Base-by-base conservation (phyloP, 2,797 vertebrate species). In the Sebastes trivittatus region DNA sequence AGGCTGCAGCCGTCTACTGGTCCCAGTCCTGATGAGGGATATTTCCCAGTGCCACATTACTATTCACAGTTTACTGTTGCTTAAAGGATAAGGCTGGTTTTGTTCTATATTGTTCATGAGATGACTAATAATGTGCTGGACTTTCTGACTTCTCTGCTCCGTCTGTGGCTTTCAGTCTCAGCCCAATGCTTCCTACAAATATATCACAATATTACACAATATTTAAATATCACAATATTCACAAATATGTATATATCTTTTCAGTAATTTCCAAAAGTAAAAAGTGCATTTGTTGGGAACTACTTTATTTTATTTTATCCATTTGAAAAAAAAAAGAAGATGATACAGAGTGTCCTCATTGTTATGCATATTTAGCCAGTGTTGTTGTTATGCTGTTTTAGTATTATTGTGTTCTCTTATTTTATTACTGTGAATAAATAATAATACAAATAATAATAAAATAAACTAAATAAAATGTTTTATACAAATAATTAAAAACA, bases 41-140 rank as follows among this genome's bases (percentile, higher is more conserved):
- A 59, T 55, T 84, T 84, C 79, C 65, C 46, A 23, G 18, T n/a
- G 25, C 32, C 7, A 64, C 18, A 29, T 30, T 20, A 9, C 68
- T 27, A 2, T 2, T 18, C 10, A 29, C 18, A 27, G 8, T 27
- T 1, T 42, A 42, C 25, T 7, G 18, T 4, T 72, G n/a, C 23
- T 60, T 23, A 18, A 23, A 32, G 8, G 5, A 27, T 27, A 38
- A 67, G 11, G 8, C 8, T 46, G 6, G 4, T 46, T 1, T 29
- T 59, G 3, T 36, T 70, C 22, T 13, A 1, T 20, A 18, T 25
- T 11, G 4, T 22, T 36, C 3, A 56, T 23, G 23, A 56, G 7
- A 69, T 7, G 1, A 13, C 46, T 8, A 30, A 42, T 7, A 58
- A 27, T 27, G 25, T 29, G 7, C 1, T 8, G 13, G n/a, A 23